Conservation (phyloP, 2,888 invertebrate species). For the Ceramica pisi region DNA sequence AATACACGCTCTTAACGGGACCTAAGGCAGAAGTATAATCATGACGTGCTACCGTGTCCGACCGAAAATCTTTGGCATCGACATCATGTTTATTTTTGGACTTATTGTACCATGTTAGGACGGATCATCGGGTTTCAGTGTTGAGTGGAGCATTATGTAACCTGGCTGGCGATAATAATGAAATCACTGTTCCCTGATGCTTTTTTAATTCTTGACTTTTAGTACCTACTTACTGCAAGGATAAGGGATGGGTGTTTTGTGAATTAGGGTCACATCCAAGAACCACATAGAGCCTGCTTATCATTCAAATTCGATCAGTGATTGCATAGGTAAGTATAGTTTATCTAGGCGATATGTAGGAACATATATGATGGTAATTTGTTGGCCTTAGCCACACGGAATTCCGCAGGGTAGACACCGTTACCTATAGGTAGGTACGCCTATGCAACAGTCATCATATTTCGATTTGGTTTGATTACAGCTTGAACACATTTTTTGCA, state of each 20-base stretch:
- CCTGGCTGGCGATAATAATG: slow-evolving; percentile 28
- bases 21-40: slow-evolving; percentile 1
- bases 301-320: slow-evolving; percentile 22
- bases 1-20: no score
- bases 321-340: slow-evolving; percentile 35
- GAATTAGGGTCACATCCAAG: neutral
- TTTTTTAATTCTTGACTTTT: slow-evolving; percentile 23
- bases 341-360: neutral
- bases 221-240: neutral
- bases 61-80: slow-evolving; percentile 12
- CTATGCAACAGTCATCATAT: slow-evolving; percentile 21
- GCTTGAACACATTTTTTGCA: slow-evolving; percentile 20
- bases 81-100: slow-evolving; percentile 35
- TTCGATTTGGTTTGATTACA: slow-evolving; percentile 38
- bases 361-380: neutral
- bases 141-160: slow-evolving; percentile 29
- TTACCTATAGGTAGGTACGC: slow-evolving; percentile 8
- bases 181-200: slow-evolving; percentile 10
- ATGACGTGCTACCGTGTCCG: slow-evolving; percentile 1
- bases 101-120: slow-evolving; percentile 8
- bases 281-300: neutral
- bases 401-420: slow-evolving; percentile 12
- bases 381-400: slow-evolving; percentile 25
- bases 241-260: neutral
- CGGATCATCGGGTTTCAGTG: slow-evolving; percentile 36